These are phyloP conservation scores for Mionectes olivaceus DNA, from an alignment of 2,797 vertebrate species.

Conservation along the genomic window DNA sequence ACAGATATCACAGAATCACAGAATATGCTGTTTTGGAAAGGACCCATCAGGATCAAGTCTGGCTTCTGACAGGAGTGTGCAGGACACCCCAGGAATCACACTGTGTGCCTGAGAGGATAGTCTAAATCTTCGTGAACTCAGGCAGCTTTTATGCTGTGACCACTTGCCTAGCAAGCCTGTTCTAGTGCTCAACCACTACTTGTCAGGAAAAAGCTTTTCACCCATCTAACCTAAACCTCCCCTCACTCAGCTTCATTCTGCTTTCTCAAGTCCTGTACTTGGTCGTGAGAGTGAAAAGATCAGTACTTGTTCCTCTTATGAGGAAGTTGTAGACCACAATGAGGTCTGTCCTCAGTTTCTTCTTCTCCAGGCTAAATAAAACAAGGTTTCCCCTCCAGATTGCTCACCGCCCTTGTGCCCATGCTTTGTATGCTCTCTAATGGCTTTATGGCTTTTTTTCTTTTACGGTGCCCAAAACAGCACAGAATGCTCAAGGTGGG, in stretches of 20 bases:
- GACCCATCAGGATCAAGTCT: background rate
- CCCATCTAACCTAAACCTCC: background rate
- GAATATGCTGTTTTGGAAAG: background rate
- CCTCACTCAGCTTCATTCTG: background rate
- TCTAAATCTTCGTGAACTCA: background rate
- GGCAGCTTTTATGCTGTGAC: background rate
- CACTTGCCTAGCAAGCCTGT: background rate
- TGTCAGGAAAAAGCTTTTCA: too few relatives aligned
- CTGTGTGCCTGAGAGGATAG: background rate
- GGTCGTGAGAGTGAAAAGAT: background rate
- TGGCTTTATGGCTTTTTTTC: background rate
- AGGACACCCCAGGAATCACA: background rate
- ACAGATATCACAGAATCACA: background rate
- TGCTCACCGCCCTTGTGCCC: background rate
- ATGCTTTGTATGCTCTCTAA: background rate
- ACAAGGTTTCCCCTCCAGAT: background rate
- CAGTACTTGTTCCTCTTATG: background rate
- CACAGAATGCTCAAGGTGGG: background rate
- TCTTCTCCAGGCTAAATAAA: background rate
- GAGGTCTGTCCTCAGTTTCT: background rate
- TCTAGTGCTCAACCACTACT: background rate
- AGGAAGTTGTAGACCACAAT: background rate
- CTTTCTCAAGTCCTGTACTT: background rate
- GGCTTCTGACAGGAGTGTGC: background rate
- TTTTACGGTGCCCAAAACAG: background rate